Base-by-base conservation (phyloP, 2,113 vertebrate genomes). In the Oophaga pumilio region DNA sequence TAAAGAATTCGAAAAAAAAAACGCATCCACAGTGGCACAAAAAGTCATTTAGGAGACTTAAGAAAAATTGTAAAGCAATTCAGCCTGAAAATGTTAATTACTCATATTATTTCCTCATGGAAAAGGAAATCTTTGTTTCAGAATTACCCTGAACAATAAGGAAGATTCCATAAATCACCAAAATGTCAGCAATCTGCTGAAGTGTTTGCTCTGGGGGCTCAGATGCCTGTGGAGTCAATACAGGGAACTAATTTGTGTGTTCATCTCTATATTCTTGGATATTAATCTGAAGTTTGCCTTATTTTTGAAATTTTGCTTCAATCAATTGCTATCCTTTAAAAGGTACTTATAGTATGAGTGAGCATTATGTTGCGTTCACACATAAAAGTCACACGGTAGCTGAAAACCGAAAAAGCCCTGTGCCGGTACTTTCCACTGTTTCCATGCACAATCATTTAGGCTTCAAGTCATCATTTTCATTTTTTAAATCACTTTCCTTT, bases 51-150 rank as follows among this genome's bases (percentile, higher is more conserved):
- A 73, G 57, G 59, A 49, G 24, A 20, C 66, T 50, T 26, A 13
- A 77, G 57, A 82, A 73, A 73, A 82, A 81, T n/a, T 15, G 53
- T 49, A 73, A 50, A 71, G 53, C 52, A 82, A 82, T 24, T 78
- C 68, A 87, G 66, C 22, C 68, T 74, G 49, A 73, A 82, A 82
- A 81, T 87, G 86, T 87, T 87, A 87, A 87, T 82, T 87, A 82
- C 86, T 74, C 56, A 62, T 82, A 74, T 82, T 82, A 87, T 87
- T 87, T 62, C 84, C 84, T 62, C 57, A 8, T 85, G 73, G 71
- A 76, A 76, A 85, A 84, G 82, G 82, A 84, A 84, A 84, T 84
- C 82, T 26, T 71, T 84, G 82, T 71, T 71, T 53, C 66, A 56
- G 15, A 73, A 84, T 84, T 84, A 84, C 82, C 24, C 66, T 56